Evolutionary conservation across 2,888 invertebrate genomes (phyloP), one percentile per base, ranked within the genome.

Genomic region (Stomorhina lunata): DNA sequence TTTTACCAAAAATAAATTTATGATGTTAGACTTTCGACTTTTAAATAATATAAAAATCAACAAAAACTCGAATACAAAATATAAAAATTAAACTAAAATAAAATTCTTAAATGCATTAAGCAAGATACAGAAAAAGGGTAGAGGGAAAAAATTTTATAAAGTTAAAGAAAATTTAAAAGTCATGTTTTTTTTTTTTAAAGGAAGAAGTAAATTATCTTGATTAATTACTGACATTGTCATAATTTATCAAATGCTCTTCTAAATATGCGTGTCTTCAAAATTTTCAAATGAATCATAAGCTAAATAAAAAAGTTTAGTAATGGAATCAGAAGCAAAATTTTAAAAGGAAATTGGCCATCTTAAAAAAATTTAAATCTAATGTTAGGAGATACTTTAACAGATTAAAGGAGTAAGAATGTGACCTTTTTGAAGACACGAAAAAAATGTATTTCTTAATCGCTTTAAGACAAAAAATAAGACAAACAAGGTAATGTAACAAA

Each of bases 1-100:
- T 77, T 77, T 22, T 77, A 22, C 69, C 69, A 77, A 77, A 77
- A 77, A 77, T 77, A 77, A 77, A 50, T 63, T n/a, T 43, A 9
- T 77, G 77, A 63, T 77, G 77, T 66, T 57, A 66, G 65, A 66
- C 27, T 34, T 45, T 48, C 15, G 25, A 40, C n/a, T 45, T n/a
- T n/a, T n/a, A n/a, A n/a, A n/a, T n/a, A n/a, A n/a, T n/a, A n/a
- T n/a, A n/a, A n/a, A n/a, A n/a, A n/a, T n/a, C n/a, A n/a, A 6
- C n/a, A n/a, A 6, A 12, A 32, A 17, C 40, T 40, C n/a, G 10
- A 1, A 20, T n/a, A 29, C 17, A 17, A 45, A 48, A 43, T 34
- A 57, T 32, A 40, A 15, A 40, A 50, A 32, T 7, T 48, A 10
- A 10, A 50, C 0, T 10, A 45, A 17, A 17, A 40, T 9, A 43